Conservation (phyloP, 2,888 invertebrate species). For the Altica lythri region DNA sequence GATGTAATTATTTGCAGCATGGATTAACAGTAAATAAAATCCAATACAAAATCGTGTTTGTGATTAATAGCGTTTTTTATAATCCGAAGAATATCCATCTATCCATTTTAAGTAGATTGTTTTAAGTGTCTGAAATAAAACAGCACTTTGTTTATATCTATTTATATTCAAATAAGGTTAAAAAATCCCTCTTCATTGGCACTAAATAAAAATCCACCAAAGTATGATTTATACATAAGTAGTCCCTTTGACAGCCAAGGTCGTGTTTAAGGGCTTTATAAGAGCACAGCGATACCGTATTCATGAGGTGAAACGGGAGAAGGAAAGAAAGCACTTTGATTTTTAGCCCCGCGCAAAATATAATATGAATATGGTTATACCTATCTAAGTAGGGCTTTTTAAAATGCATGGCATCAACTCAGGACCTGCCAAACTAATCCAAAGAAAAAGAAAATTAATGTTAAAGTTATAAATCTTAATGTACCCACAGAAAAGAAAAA, state of each 20-base stretch:
- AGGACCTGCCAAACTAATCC: conserved; percentile 48
- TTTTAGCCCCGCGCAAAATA: conserved; percentile 54
- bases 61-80: no score
- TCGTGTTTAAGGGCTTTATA: conserved; percentile 50
- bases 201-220: conserved; percentile 46
- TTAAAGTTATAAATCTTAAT: no score
- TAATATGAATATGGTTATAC: conserved; percentile 57
- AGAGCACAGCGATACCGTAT: conserved; percentile 50
- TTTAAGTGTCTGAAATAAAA: conserved; percentile 22
- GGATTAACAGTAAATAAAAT: no score
- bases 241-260: conserved; percentile 49
- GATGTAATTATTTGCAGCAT: no score
- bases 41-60: no score
- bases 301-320: conserved; percentile 52
- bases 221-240: conserved; percentile 51
- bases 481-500: no score
- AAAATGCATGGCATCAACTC: conserved; percentile 56
- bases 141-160: conserved; percentile 35
- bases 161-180: conserved; percentile 43
- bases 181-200: conserved; percentile 43
- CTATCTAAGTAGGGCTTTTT: conserved; percentile 53
- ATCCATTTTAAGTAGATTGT: no score
- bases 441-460: conserved; percentile 52
- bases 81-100: no score
- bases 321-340: conserved; percentile 54